Conservation (phyloP, 2,888 invertebrate species). For the Acrocyrtus sp. region DNA sequence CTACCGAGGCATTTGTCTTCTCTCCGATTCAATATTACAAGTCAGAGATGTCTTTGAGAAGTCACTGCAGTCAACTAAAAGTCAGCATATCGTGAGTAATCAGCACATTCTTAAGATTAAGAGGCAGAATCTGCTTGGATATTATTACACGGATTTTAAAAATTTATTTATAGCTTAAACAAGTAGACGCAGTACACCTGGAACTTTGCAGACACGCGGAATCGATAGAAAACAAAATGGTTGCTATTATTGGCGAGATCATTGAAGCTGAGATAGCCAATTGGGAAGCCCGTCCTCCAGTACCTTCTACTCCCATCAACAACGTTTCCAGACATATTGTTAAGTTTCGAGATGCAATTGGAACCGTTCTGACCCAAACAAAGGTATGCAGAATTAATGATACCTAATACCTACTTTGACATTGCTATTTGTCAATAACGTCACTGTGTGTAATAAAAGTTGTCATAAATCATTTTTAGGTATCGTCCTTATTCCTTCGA, state of each 20-base stretch:
- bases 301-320: constrained; percentile 90
- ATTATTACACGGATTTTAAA: no score
- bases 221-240: constrained; percentile 92
- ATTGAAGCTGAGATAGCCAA: constrained; percentile 81
- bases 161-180: constrained; percentile 57
- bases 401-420: no score
- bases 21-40: constrained; percentile 66
- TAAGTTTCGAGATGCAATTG: constrained; percentile 63
- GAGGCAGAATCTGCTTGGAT: neutral
- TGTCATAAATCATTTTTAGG: no score
- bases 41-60: constrained; percentile 57
- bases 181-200: constrained; percentile 77
- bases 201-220: constrained; percentile 89
- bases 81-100: constrained; percentile 61
- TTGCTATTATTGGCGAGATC: constrained; percentile 88
- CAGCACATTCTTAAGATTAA: neutral
- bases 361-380: constrained; percentile 57
- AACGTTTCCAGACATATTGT: constrained; percentile 74
- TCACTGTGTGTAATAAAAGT: neutral
- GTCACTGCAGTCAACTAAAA: constrained; percentile 56
- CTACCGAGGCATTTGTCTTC: constrained; percentile 82
- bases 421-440: constrained; percentile 1
- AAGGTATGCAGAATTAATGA: no score
- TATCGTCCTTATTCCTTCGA: constrained; percentile 78
- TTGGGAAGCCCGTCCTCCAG: constrained; percentile 96